A percentile compares a stretch with the other conserved stretches of the same genome.
These are phyloP conservation scores for Magallana ariakensis DNA, from an alignment of 1,140 invertebrate species.

Conservation along the genomic window DNA sequence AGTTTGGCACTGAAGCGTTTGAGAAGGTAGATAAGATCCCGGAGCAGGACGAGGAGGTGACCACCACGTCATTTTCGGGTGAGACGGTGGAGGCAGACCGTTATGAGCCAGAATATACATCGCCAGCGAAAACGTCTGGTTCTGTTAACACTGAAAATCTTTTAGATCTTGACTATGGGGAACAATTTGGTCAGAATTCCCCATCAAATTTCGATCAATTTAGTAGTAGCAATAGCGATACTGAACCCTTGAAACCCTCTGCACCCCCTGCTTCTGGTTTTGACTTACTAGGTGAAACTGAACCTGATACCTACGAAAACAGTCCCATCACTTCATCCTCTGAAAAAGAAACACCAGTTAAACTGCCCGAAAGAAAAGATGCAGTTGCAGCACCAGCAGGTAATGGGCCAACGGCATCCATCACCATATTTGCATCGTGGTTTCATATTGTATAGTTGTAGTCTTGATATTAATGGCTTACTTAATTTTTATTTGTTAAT, in stretches of 20 bases:
- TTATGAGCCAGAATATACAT: conserved; percentile 64
- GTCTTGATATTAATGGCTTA: too few relatives aligned
- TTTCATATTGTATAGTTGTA: background rate
- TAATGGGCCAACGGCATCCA: background rate
- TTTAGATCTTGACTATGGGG: conserved; percentile 63
- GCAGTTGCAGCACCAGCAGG: conserved; percentile 20
- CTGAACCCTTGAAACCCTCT: conserved; percentile 26
- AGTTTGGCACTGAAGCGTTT: conserved; percentile 40
- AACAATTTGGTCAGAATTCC: conserved; percentile 18
- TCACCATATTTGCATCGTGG: background rate
- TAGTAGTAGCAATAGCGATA: background rate
- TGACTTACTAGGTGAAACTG: background rate
- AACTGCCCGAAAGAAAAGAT: conserved; percentile 8
- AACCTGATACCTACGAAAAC: background rate
- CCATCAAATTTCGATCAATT: background rate
- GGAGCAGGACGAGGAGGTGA: conserved; percentile 67
- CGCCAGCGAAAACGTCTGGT: conserved; percentile 59
- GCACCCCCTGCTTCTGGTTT: conserved; percentile 19
- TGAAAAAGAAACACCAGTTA: conserved; percentile 4
- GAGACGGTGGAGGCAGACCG: conserved; percentile 69
- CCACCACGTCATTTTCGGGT: conserved; percentile 63
- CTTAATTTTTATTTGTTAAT: too few relatives aligned
- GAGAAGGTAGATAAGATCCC: conserved; percentile 63
- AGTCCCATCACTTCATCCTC: conserved; percentile 19
- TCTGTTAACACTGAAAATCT: conserved; percentile 57